phyloP scores from a whole-genome alignment of 2,888 invertebrate genomes.

The Stictocephala bisonia region DNA sequence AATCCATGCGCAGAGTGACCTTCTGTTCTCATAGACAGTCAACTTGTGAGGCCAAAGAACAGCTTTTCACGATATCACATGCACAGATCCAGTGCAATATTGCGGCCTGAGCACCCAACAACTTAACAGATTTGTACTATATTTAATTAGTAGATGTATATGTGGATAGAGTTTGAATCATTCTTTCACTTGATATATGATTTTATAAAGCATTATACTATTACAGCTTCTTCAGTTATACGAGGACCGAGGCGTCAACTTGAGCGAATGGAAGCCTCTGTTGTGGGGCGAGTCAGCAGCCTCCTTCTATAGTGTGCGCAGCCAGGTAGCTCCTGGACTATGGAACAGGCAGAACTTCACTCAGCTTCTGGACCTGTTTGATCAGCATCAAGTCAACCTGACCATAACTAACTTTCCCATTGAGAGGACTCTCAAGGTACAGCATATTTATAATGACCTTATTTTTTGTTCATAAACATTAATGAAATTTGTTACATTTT shows the following conservation, averaged over 20 bases:
- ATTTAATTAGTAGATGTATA: no score
- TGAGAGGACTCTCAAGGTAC: constrained; percentile 69
- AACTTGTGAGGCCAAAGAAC: no score
- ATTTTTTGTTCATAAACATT: no score
- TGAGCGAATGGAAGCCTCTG: constrained; percentile 79
- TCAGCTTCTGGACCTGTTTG: constrained; percentile 74
- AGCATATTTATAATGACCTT: no score
- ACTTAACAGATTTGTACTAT: no score
- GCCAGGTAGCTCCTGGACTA: constrained; percentile 57
- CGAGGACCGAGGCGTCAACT: constrained; percentile 74
- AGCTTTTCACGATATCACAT: no score
- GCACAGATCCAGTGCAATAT: neutral
- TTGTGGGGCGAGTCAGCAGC: constrained; percentile 87
- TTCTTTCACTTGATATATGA: constrained; percentile 10
- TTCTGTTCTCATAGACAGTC: no score
- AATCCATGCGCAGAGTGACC: no score
- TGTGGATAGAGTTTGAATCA: neutral
- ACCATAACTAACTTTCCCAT: constrained; percentile 81
- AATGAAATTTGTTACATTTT: no score
- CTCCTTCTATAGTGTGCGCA: constrained; percentile 75
- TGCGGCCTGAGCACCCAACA: no score
- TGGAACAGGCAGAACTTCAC: constrained; percentile 49
- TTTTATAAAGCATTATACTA: constrained; percentile 8
- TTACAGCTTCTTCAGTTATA: constrained; percentile 75
- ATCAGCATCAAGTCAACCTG: constrained; percentile 71